These are phyloP conservation scores for Eutrigla gurnardus DNA, from an alignment of 2,797 vertebrate genomes.

Conservation along the genomic window DNA sequence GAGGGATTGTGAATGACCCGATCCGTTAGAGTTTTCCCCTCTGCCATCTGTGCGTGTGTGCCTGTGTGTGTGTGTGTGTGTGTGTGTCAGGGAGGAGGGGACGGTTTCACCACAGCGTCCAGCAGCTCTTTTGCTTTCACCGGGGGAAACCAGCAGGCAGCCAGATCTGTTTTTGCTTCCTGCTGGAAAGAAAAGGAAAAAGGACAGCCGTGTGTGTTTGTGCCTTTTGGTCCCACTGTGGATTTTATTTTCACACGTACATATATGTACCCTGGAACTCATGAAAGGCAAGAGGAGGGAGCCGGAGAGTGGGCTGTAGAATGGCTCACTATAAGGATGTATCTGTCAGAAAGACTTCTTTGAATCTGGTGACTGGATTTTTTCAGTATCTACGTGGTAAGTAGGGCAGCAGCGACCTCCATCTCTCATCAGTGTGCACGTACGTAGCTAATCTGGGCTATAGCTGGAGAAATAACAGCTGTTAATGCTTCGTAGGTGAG, in stretches of 20 bases:
- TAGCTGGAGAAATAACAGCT: slow-evolving; percentile 48
- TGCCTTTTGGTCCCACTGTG: slow-evolving; percentile 64
- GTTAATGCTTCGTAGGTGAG: slow-evolving; percentile 64
- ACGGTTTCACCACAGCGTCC: slow-evolving; percentile 72
- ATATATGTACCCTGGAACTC: slow-evolving; percentile 62
- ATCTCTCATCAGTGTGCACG: slow-evolving; percentile 50
- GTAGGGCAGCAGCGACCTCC: slow-evolving; percentile 72
- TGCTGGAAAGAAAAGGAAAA: slow-evolving; percentile 65
- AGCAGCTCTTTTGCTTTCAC: slow-evolving; percentile 75
- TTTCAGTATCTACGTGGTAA: slow-evolving; percentile 90
- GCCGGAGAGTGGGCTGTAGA: slow-evolving; percentile 68
- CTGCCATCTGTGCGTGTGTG: slow-evolving; percentile 38
- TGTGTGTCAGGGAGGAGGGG: slow-evolving; percentile 71
- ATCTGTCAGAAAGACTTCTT: slow-evolving; percentile 83
- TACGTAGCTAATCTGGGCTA: slow-evolving; percentile 40
- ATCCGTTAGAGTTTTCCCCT: slow-evolving; percentile 65
- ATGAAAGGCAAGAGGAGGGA: slow-evolving; percentile 71
- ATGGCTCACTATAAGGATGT: slow-evolving; percentile 87
- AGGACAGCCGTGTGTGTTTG: slow-evolving; percentile 57
- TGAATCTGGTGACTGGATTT: slow-evolving; percentile 89
- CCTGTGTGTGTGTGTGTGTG: slow-evolving; percentile 39
- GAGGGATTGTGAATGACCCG: slow-evolving; percentile 69
- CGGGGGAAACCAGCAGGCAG: slow-evolving; percentile 74
- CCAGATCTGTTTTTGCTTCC: slow-evolving; percentile 81
- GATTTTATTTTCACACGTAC: slow-evolving; percentile 65